These are phyloP conservation scores for Melangyna quadrimaculata DNA, from an alignment of 2,888 invertebrate species.

Conservation along the genomic window DNA sequence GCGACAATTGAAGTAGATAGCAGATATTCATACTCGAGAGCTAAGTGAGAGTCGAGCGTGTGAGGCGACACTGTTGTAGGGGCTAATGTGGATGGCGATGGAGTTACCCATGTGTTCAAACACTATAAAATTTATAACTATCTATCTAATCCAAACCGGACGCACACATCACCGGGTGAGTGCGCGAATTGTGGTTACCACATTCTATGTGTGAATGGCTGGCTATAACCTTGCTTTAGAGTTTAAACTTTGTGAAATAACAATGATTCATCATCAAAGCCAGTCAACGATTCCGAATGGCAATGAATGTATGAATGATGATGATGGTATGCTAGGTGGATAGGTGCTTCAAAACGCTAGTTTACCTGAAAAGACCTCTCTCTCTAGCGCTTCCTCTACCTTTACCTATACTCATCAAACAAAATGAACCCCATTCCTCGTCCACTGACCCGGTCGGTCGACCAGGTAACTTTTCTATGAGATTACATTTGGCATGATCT, in stretches of 20 bases:
- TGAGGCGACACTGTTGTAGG: background rate
- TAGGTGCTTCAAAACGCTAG: background rate
- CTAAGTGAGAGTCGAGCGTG: background rate
- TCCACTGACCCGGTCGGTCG: slow-evolving; percentile 5
- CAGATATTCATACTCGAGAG: background rate
- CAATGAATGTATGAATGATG: slow-evolving; percentile 54
- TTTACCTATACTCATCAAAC: background rate
- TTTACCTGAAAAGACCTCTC: background rate
- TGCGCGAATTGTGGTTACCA: slow-evolving; percentile 29
- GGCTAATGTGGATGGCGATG: background rate
- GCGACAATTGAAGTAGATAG: slow-evolving; percentile 41
- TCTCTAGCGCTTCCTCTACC: background rate
- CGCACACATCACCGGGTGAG: slow-evolving; percentile 49
- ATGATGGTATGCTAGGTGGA: background rate
- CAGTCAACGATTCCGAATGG: slow-evolving; percentile 38
- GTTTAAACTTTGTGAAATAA: slow-evolving; percentile 18
- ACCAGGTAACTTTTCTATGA: slow-evolving; percentile 5
- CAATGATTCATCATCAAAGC: slow-evolving; percentile 51
- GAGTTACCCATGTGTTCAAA: slow-evolving; percentile 10
- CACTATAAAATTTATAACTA: slow-evolving; percentile 15
- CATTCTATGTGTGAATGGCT: background rate
- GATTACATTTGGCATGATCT: slow-evolving; percentile 16
- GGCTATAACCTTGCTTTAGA: slow-evolving; percentile 25
- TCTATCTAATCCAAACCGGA: slow-evolving; percentile 62
- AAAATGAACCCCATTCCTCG: background rate